Base-by-base conservation (phyloP, 2,888 invertebrate genomes). In the Bugula neritina region DNA sequence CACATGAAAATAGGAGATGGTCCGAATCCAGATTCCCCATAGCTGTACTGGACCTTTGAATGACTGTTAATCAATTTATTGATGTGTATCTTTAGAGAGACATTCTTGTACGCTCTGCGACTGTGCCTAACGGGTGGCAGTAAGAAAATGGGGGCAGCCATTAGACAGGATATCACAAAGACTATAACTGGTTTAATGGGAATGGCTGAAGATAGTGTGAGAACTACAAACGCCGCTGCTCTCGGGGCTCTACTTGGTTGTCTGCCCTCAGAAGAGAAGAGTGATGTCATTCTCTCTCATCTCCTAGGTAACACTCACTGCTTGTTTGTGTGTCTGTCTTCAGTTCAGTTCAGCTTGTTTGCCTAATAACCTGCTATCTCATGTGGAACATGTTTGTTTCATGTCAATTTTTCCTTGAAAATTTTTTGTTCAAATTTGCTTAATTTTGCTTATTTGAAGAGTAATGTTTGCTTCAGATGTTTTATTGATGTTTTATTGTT, bases 91-190 rank as follows among this genome's bases (percentile, higher is more conserved):
- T 63, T 73, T 78, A 90, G 93, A 76, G 97, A 97, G 86, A 96
- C 97, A 1, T 92, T 92, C 88, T 86, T 97, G 74, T 94, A 94
- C 84, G 95, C 95, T 1, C 85, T 97, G 75, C 88, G 96, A 74
- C 90, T 91, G 75, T 90, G 94, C 71, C 89, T 95, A 75, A 88
- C 89, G 21, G 91, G 91, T 25, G 93, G 92, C 31, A 94, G 94
- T 0, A 90, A 91, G 78, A 94, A 93, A 87, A 91, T 95, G 90
- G 89, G 92, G 0, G 93, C 92, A 72, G 87, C 89, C 0, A 87
- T 93, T 69, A 89, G 90, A 73, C 90, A 91, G 78, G 89, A 80
- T 72, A 73, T 83, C n/a, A 82, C 86, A 0, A 91, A 91, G 35
- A 86, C 94, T 10, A 76, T 85, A 69, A 75, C 79, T 31, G 74